phyloP scores from a whole-genome alignment of 92 coral and sea anemone species.

The Diadumene lineata region DNA sequence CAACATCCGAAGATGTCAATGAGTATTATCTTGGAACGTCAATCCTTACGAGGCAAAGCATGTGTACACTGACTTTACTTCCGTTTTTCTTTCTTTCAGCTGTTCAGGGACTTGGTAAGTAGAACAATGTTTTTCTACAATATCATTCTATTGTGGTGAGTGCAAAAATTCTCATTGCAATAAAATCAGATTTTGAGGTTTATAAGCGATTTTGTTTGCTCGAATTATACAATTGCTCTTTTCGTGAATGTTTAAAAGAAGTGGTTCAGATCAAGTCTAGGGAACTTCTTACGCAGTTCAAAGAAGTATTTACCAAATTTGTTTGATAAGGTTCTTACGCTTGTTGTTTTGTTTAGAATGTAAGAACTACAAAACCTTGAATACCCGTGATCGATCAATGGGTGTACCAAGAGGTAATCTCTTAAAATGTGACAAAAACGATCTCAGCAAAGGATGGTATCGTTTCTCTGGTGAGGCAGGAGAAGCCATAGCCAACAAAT shows the following conservation, averaged over 20 bases:
- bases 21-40: not conserved
- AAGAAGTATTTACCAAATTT: not conserved
- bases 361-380: slow-evolving; percentile 2
- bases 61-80: too few species aligned
- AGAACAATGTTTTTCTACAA: too few species aligned
- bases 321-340: not conserved
- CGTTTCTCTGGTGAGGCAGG: slow-evolving; percentile 37
- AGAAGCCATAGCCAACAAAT: slow-evolving; percentile 5
- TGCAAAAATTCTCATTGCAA: too few species aligned
- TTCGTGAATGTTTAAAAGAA: too few species aligned
- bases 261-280: too few species aligned
- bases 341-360: slow-evolving; percentile 1
- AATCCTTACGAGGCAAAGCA: too few species aligned
- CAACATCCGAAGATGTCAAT: not conserved
- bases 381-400: not conserved
- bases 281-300: not conserved
- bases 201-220: too few species aligned
- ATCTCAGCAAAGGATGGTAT: slow-evolving; percentile 17
- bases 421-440: slow-evolving; percentile 25
- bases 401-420: not conserved
- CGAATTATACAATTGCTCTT: too few species aligned
- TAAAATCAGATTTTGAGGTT: too few species aligned
- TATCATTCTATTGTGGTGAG: too few species aligned
- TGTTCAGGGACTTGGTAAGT: too few species aligned
- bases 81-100: too few species aligned